Evolutionary conservation across 2,113 vertebrate genomes (phyloP).

Genomic region (Proterorhinus semilunaris): DNA sequence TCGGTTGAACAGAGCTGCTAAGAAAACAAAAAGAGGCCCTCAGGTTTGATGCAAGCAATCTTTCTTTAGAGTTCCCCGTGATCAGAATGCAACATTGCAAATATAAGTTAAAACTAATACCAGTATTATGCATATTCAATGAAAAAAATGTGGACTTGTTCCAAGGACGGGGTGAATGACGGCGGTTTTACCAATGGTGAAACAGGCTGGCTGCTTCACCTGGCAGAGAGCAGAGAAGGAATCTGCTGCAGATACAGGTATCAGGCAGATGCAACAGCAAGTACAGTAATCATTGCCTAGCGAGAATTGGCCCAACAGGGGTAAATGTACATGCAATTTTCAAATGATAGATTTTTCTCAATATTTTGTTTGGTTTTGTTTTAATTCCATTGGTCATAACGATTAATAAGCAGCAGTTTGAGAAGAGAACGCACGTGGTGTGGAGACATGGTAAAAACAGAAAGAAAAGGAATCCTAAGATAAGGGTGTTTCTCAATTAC

Average conservation of each 20-base stretch:
- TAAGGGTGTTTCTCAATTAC: too few species aligned
- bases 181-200: background rate
- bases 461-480: too few species aligned
- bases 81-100: constrained; percentile 38
- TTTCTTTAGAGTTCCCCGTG: constrained; percentile 43
- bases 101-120: constrained; percentile 14
- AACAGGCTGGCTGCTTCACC: constrained; percentile 30
- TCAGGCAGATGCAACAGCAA: background rate
- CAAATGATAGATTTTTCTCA: background rate
- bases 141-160: background rate
- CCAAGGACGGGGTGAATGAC: background rate
- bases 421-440: too few species aligned
- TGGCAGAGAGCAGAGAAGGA: constrained; percentile 14
- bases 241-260: constrained; percentile 40
- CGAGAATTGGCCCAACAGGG: background rate
- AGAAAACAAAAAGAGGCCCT: constrained; percentile 81
- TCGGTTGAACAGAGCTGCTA: constrained; percentile 71
- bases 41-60: constrained; percentile 59
- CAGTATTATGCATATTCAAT: constrained; percentile 1
- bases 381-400: too few species aligned
- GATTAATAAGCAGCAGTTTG: too few species aligned
- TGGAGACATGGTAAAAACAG: too few species aligned
- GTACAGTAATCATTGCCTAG: too few species aligned
- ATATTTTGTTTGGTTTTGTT: too few species aligned
- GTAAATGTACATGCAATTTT: background rate